Evolutionary conservation across 2,888 invertebrate genomes (phyloP).

Genomic region (Watsonalla cultraria): DNA sequence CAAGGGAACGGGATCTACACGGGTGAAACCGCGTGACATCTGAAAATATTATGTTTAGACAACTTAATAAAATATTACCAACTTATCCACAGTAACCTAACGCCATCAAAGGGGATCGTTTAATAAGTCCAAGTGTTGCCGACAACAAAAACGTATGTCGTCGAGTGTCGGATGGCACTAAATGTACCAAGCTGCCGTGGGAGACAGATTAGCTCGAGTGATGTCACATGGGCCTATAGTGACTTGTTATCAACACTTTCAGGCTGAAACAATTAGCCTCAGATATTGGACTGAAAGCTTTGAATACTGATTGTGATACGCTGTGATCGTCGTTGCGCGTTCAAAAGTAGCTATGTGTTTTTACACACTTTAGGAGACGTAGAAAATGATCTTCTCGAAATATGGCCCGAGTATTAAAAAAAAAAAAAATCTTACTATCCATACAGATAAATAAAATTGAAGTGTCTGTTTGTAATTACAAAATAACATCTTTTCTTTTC

Average conservation of each 20-base stretch:
- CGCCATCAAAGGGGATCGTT: slow-evolving; percentile 46
- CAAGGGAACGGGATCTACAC: too few species aligned
- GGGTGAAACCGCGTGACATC: too few species aligned
- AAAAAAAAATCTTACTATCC: too few species aligned
- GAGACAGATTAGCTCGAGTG: slow-evolving; percentile 64
- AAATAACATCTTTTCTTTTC: too few species aligned
- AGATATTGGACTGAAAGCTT: background rate
- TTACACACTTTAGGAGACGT: too few species aligned
- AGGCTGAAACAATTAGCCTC: background rate
- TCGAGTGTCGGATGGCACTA: slow-evolving; percentile 14
- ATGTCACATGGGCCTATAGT: slow-evolving; percentile 40
- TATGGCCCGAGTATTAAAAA: too few species aligned
- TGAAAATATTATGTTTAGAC: too few species aligned
- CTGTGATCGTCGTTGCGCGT: too few species aligned
- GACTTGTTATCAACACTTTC: background rate
- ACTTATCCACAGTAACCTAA: slow-evolving; percentile 39
- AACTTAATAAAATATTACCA: background rate
- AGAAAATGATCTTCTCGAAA: too few species aligned
- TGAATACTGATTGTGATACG: background rate
- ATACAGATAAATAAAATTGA: too few species aligned
- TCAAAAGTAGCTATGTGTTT: too few species aligned
- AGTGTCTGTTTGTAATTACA: too few species aligned
- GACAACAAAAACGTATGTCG: slow-evolving; percentile 56
- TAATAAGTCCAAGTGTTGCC: slow-evolving; percentile 72
- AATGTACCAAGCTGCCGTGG: slow-evolving; percentile 37